A percentile compares a stretch with the other conserved stretches of the same genome.
Evolutionary conservation across 2,888 invertebrate genomes (phyloP).

Genomic region (Penaeus monodon): DNA sequence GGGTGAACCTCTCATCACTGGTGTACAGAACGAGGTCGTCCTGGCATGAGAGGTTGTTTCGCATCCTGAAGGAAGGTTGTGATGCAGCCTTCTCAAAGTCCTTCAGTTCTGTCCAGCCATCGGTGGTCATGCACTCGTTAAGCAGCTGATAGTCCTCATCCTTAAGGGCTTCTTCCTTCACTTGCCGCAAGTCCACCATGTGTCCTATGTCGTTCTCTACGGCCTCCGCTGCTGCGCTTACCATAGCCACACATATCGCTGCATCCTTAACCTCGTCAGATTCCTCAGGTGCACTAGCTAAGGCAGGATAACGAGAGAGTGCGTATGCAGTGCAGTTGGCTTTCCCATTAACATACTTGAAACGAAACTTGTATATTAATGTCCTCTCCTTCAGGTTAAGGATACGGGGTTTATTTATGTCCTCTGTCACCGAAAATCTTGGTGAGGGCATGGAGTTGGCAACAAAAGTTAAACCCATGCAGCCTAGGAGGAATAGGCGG

Average conservation of each 20-base stretch:
- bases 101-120: neutral
- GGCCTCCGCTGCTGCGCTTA: neutral
- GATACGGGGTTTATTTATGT: neutral
- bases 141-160: neutral
- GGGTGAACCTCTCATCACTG: neutral
- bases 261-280: neutral
- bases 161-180: neutral
- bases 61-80: neutral
- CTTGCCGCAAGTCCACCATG: neutral
- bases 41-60: neutral
- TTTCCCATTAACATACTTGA: constrained; percentile 9
- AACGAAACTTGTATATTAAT: neutral
- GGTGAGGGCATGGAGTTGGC: neutral
- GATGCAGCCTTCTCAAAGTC: neutral
- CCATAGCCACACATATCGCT: neutral
- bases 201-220: neutral
- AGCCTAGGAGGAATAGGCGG: neutral
- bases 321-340: neutral
- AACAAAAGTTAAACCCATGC: neutral
- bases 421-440: neutral
- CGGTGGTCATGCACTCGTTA: neutral
- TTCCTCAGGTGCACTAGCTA: neutral
- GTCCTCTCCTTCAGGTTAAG: too few species aligned
- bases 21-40: neutral
- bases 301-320: neutral